Base-by-base conservation (phyloP, 1,140 invertebrate species). In the Liolophura sinensis region DNA sequence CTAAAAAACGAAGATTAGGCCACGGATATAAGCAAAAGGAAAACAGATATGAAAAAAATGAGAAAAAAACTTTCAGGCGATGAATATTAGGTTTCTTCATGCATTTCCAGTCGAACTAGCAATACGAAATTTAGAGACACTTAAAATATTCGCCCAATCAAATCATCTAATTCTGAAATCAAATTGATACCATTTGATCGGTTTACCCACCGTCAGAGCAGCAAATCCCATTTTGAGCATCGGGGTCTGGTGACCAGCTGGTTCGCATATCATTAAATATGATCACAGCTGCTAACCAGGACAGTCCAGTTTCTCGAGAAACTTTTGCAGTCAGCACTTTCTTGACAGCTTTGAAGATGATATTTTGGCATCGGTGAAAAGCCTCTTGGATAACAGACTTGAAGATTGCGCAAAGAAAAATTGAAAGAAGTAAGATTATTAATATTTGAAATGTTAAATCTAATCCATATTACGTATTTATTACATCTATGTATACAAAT, bases 151-250 rank as follows among this genome's bases (percentile, higher is more conserved):
- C 24, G 25, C 9, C 11, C 15, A 60, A 11, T 14, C 22, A 11
- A 60, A 15, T 22, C n/a, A n/a, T n/a, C n/a, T n/a, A n/a, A n/a
- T 40, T 40, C 31, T 40, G 31, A 40, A 40, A 5, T 40, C 31
- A 3, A 40, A 3, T 9, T 40, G 31, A 9, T 9, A 40, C 3
- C 3, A 40, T 40, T 9, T 40, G 31, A 40, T 40, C 9, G 31
- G 47, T 40, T 9, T 58, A 60, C 60, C 50, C 31, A 71, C 69
- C 69, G 62, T 71, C 69, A 57, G 61, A 58, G 60, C 69, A 71
- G 46, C 59, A 60, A n/a, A 62, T 47, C 31, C 61, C 64, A 24
- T 61, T 25, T 14, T 64, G 65, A 25, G 57, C 14, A 60, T 65
- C 67, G 31, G 54, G 59, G 15, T 68, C 20, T 12, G 59, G 18